Evolutionary conservation across 2,113 vertebrate species (phyloP), one percentile per base, ranked within the genome.

Genomic region (Arothron firmamentum): DNA sequence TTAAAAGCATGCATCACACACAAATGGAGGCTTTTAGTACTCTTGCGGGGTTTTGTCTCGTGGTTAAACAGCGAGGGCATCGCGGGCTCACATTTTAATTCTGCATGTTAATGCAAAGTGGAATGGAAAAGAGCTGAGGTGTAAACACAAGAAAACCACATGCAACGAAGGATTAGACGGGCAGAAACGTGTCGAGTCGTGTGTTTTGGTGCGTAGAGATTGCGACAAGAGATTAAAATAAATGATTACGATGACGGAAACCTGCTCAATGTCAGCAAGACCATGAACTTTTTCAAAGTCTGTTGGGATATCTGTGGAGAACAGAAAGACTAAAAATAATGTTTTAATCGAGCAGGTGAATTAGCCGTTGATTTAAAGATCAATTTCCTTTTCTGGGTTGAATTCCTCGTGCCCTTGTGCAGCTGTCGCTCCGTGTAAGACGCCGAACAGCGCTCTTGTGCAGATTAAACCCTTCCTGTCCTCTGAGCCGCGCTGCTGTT

Each of bases 201-300:
- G 71, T 56, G 28, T 64, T 81, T 72, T 63, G 6, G 25, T 67
- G 71, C 42, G 66, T 66, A 38, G 59, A 73, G 75, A 79, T 80
- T 46, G 7, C 38, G 16, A 1, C 6, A 18, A 49, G 56, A 84
- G 79, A 84, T 84, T 65, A 54, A 55, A 59, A 70, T 38, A 77
- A 75, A 48, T 66, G 72, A 77, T 65, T 75, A 78, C 17, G 1
- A 13, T 21, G 70, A 62, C 42, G 72, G 82, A 86, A 88, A 84
- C 52, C 4, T 45, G 17, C 20, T 62, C 76, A 56, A 23, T 70
- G 77, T 59, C 59, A 13, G 45, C 25, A 5, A 28, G 25, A 5
- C 6, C 25, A 7, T 28, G 25, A 28, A 28, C 25, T 28, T 23
- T 23, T 23, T 28, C 25, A 28, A 28, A 28, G 25, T 28, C 25